phyloP scores from a whole-genome alignment of 2,797 vertebrate genomes.

The Picus viridis region DNA sequence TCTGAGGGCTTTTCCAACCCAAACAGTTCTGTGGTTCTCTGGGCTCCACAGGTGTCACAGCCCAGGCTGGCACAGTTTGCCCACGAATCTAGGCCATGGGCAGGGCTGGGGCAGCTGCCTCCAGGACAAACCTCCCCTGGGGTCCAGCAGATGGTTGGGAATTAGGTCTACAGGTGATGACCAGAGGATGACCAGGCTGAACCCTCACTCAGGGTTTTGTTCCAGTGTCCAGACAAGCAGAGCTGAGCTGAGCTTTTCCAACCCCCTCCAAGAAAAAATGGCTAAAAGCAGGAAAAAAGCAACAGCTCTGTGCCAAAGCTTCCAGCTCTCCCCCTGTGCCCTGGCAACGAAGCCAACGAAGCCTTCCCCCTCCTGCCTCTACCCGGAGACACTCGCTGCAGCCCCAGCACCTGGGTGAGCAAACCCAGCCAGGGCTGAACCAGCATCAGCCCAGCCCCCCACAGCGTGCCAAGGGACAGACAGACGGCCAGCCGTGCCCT shows the following conservation, averaged over 20 bases:
- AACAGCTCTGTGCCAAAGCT: not conserved
- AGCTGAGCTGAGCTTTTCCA: fast-evolving
- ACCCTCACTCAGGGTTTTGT: not conserved
- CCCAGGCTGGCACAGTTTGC: too few relatives aligned
- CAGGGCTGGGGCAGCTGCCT: not conserved
- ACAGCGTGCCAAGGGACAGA: not conserved
- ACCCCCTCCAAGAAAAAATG: not conserved
- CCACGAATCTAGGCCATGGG: fast-evolving
- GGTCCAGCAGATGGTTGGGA: fast-evolving
- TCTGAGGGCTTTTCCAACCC: too few relatives aligned
- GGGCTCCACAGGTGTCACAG: not conserved
- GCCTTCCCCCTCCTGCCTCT: not conserved
- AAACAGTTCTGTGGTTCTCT: too few relatives aligned
- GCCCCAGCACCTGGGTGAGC: not conserved
- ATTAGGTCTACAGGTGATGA: not conserved
- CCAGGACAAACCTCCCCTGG: not conserved
- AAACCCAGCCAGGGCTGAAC: not conserved
- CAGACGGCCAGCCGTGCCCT: not conserved
- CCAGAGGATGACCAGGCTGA: fast-evolving
- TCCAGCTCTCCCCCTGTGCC: too few relatives aligned
- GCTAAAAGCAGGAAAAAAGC: not conserved
- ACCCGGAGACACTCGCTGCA: fast-evolving
- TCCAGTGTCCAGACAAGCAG: fast-evolving
- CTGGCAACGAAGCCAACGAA: not conserved
- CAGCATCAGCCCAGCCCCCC: not conserved